Base-by-base conservation (phyloP, 2,888 invertebrate genomes). In the Bruchidius siliquastri region DNA sequence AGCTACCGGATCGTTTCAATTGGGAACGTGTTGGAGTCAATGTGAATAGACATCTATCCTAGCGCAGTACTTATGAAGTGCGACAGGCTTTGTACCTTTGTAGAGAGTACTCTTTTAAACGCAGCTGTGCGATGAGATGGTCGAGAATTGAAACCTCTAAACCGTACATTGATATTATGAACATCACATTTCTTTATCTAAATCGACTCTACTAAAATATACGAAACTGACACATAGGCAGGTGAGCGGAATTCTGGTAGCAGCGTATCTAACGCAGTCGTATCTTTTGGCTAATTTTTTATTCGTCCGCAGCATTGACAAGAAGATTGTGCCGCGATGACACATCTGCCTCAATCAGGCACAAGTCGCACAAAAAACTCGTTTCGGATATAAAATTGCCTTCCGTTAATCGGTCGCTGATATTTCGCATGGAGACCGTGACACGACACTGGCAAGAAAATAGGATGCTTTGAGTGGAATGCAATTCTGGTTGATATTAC, bases 261-360 rank as follows among this genome's bases (percentile, higher is more conserved):
- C 49, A n/a, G 22, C 67, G 32, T 66, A 74, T 74, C 74, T 74
- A 74, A 74, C 74, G 72, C 72, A 66, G 74, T 68, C 70, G 74
- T 74, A 72, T 72, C 72, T 22, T 26, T 20, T 32, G 22, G 71
- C 69, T 69, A 72, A 72, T 26, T 22, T 72, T 68, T 70, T 70
- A 68, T 72, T 74, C 70, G 67, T 70, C 49, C 22, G 30, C 67
- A 70, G 72, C 71, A 72, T 74, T 74, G 32, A 69, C 74, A 72
- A 74, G 67, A 70, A 74, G 68, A 72, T 72, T 74, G 68, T 70
- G 20, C 26, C 20, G 22, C 68, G 20, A 70, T 22, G 70, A 74
- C 74, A 74, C 70, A 72, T 74, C 72, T 68, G 26, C 70, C 22
- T 67, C 10, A 1, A 69, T 49, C 32, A 32, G 67, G 0, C 32